Conservation (phyloP, 2,113 vertebrate genomes). For the Onychorhynchus coronatus region DNA sequence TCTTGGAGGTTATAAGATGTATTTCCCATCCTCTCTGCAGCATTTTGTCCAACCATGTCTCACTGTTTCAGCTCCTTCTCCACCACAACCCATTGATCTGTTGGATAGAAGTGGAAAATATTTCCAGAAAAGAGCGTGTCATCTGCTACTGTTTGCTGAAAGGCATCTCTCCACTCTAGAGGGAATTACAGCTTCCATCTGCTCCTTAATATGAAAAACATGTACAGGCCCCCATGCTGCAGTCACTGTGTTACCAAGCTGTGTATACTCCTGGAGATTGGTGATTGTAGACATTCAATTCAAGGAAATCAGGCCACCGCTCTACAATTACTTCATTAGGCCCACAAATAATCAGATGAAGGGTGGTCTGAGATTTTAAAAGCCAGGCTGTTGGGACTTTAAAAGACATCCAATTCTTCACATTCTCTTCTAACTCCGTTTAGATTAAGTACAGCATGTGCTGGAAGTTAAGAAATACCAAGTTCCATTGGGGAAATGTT, state of each 20-base stretch:
- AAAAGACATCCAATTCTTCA: neutral
- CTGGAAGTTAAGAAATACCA: neutral
- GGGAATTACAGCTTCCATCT: conserved; percentile 77
- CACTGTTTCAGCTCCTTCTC: neutral
- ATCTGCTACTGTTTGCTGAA: conserved; percentile 73
- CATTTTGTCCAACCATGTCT: neutral
- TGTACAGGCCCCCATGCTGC: neutral
- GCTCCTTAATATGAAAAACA: conserved; percentile 76
- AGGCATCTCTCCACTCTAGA: conserved; percentile 55
- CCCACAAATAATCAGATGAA: conserved; percentile 72
- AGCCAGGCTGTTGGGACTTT: neutral
- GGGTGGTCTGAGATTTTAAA: conserved; percentile 74
- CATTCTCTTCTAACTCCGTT: conserved; percentile 11
- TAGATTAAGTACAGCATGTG: neutral
- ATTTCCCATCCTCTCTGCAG: neutral
- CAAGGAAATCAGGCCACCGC: conserved; percentile 43
- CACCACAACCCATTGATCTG: conserved; percentile 22
- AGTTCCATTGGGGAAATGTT: neutral
- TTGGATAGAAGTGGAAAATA: conserved; percentile 58
- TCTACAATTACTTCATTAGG: conserved; percentile 74
- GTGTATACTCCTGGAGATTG: conserved; percentile 17
- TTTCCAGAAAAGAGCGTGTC: conserved; percentile 66
- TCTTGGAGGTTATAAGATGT: neutral
- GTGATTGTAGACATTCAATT: conserved; percentile 70
- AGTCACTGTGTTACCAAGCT: conserved; percentile 49